Percentiles rank a stretch among this genome's conserved stretches.
phyloP scores from a whole-genome alignment of 53 echinoderm and acorn worm species.

The Arbacia lixula region DNA sequence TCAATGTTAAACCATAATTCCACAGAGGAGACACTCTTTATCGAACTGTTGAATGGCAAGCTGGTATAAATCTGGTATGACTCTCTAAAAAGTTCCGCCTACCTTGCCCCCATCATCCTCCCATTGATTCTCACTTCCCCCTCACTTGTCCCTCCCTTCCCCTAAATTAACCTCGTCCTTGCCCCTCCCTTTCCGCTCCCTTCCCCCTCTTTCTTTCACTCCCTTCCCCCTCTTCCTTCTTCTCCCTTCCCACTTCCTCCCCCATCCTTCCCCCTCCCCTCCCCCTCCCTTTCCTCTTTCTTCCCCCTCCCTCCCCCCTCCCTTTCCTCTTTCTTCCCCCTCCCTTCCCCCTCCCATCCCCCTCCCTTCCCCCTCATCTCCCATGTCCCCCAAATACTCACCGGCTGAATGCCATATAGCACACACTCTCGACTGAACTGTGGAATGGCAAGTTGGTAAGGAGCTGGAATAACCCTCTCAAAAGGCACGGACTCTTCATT shows the following conservation, averaged over 20 bases:
- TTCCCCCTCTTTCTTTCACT: background rate
- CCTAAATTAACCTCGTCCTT: too few relatives aligned
- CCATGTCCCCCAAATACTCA: conserved; percentile 40
- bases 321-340: background rate
- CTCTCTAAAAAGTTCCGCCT: too few relatives aligned
- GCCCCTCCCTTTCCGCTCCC: too few relatives aligned
- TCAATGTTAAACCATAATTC: too few relatives aligned
- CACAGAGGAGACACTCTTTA: too few relatives aligned
- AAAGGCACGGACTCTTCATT: conserved; percentile 75
- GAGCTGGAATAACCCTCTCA: conserved; percentile 62
- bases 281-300: background rate
- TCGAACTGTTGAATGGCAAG: too few relatives aligned
- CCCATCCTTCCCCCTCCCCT: background rate
- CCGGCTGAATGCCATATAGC: conserved; percentile 73
- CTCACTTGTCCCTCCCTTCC: too few relatives aligned
- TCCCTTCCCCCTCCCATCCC: background rate
- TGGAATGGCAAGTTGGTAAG: conserved; percentile 76
- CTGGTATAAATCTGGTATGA: too few relatives aligned
- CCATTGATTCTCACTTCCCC: too few relatives aligned
- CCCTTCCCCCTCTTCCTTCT: background rate
- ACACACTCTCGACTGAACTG: conserved; percentile 81
- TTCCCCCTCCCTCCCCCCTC: background rate
- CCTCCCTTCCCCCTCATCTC: background rate
- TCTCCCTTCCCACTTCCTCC: background rate
- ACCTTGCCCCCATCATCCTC: too few relatives aligned